phyloP scores from a whole-genome alignment of 2,113 vertebrate genomes.

The Talpa occidentalis region DNA sequence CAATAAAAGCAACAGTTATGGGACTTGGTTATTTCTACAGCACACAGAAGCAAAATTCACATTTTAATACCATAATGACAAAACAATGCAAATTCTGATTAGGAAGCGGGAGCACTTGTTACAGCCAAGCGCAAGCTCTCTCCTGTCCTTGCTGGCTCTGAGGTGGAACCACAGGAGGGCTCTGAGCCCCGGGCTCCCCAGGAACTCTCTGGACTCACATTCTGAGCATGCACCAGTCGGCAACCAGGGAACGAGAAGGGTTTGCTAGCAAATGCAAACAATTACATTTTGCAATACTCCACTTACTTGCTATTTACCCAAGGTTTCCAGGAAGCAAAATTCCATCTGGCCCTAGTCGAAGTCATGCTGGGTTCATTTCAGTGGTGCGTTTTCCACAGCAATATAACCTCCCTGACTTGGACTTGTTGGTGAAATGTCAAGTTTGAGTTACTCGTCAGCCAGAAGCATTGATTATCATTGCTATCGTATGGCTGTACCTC shows the following conservation, averaged over 20 bases:
- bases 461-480: background rate
- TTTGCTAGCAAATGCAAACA: conserved; percentile 41
- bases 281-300: background rate
- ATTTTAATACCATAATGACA: conserved; percentile 38
- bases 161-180: background rate
- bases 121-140: background rate
- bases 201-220: background rate
- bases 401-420: background rate
- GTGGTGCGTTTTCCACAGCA: background rate
- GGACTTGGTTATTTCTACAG: conserved; percentile 37
- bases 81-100: conserved; percentile 63
- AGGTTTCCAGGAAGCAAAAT: conserved; percentile 33
- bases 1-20: conserved; percentile 26
- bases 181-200: background rate
- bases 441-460: background rate
- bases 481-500: background rate
- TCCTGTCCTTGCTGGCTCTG: background rate
- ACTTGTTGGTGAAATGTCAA: background rate
- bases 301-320: conserved; percentile 34
- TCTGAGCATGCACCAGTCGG: background rate
- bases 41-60: conserved; percentile 4
- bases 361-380: background rate
- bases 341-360: conserved; percentile 13
- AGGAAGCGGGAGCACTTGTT: conserved; percentile 46
- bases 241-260: background rate